Conservation (phyloP, 2,113 vertebrate species). For the Pongo abelii region DNA sequence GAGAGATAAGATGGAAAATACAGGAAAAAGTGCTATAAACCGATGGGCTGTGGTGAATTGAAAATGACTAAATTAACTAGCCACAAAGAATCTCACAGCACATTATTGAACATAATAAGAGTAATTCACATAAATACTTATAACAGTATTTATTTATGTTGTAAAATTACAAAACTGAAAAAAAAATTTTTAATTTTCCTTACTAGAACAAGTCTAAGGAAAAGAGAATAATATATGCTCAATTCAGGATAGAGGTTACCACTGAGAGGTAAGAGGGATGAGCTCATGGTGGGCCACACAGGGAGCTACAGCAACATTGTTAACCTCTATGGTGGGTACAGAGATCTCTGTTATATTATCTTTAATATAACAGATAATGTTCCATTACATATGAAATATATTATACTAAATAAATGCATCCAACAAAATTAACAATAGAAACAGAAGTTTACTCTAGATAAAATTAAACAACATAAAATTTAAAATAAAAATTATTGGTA, state of each 20-base stretch:
- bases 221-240: background rate
- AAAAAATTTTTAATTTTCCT: background rate
- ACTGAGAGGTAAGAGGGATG: background rate
- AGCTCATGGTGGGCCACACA: too few relatives aligned
- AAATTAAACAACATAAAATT: background rate
- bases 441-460: background rate
- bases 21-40: background rate
- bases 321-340: too few relatives aligned
- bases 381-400: background rate
- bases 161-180: background rate
- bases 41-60: background rate
- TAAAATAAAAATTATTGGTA: background rate
- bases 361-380: background rate
- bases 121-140: background rate
- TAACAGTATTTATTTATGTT: background rate
- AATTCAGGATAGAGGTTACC: background rate
- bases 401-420: background rate
- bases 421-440: background rate
- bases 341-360: background rate
- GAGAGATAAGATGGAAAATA: background rate
- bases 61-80: background rate
- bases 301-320: background rate
- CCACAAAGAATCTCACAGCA: background rate
- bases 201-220: background rate
- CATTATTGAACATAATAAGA: background rate